Conservation (phyloP, 2,797 vertebrate species). For the Chromis chromis region DNA sequence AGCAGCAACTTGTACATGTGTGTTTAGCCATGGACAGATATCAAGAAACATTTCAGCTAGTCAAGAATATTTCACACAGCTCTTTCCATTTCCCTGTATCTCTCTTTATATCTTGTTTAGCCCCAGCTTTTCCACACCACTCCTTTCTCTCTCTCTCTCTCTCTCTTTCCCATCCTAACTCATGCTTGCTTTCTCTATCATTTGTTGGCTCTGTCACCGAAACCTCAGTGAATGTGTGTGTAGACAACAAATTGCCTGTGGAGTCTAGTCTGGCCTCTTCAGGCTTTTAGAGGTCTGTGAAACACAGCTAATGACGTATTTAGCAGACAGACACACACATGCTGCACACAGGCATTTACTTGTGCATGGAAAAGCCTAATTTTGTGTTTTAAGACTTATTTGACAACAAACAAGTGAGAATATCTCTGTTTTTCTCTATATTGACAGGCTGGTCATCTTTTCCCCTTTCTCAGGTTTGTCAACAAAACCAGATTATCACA, state of each 20-base stretch:
- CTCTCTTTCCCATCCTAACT: conserved; percentile 21
- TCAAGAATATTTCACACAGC: conserved; percentile 26
- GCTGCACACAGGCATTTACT: background rate
- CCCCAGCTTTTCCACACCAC: conserved; percentile 26
- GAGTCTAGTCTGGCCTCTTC: conserved; percentile 19
- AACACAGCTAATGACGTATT: conserved; percentile 16
- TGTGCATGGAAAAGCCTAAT: background rate
- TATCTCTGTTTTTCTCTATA: background rate
- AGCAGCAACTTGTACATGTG: background rate
- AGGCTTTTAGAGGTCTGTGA: conserved; percentile 19
- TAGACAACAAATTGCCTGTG: conserved; percentile 25
- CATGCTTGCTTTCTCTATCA: conserved; percentile 30
- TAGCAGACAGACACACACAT: background rate
- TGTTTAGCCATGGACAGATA: conserved; percentile 1
- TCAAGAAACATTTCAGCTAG: conserved; percentile 52
- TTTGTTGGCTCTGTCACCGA: conserved; percentile 31
- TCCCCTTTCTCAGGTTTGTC: background rate
- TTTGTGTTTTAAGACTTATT: background rate
- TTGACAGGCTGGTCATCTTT: background rate
- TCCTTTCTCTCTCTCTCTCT: background rate
- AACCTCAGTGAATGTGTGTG: conserved; percentile 19
- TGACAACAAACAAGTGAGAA: conserved; percentile 10
- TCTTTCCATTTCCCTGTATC: conserved; percentile 9
- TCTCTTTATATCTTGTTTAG: conserved; percentile 15
- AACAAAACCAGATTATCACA: conserved; percentile 21